Evolutionary conservation across 2,888 invertebrate genomes (phyloP), one percentile per base, ranked within the genome.

Genomic region (Xylota segnis): DNA sequence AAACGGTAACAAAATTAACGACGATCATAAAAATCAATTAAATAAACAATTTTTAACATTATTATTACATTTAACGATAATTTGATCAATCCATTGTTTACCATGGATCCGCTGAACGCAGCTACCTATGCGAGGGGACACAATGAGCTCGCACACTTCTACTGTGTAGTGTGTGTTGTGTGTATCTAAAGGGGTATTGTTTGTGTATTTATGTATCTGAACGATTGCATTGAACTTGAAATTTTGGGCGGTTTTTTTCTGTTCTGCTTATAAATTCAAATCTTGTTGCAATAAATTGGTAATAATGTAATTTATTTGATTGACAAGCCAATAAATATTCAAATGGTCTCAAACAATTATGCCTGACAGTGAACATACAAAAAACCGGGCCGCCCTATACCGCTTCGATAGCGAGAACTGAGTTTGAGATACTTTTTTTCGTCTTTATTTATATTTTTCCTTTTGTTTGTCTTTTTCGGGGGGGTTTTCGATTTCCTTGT

Each of bases 1-100:
- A 65, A 87, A 78, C 66, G 76, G 77, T 76, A 86, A 83, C 78
- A 88, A 89, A 82, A 88, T 89, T 88, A 89, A 90, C 89, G 89
- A 90, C 89, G 89, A 88, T 76, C 68, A 45, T 68, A 84, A 82
- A 83, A 79, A 75, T 89, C 88, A 90, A 88, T 89, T 90, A 91
- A 90, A 90, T 89, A 79, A 87, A 88, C 77, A 88, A 87, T 83
- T 74, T 45, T 56, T 6, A 43, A 70, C 34, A 68, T 77, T 83
- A 59, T 82, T 71, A 63, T 74, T 74, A 87, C 72, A 87, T 81
- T 84, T 88, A 84, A 87, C 66, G 84, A 86, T 86, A 70, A 76
- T 82, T 82, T 72, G 86, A 86, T 86, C 76, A 72, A 72, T 43
- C 56, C 47, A 76, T 84, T 72, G 71, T 82, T 82, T 71, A 84